A percentile compares a stretch with the other conserved stretches of the same genome.
These are phyloP conservation scores for Chromobotia macracanthus DNA, from an alignment of 2,797 vertebrate species.

Conservation along the genomic window DNA sequence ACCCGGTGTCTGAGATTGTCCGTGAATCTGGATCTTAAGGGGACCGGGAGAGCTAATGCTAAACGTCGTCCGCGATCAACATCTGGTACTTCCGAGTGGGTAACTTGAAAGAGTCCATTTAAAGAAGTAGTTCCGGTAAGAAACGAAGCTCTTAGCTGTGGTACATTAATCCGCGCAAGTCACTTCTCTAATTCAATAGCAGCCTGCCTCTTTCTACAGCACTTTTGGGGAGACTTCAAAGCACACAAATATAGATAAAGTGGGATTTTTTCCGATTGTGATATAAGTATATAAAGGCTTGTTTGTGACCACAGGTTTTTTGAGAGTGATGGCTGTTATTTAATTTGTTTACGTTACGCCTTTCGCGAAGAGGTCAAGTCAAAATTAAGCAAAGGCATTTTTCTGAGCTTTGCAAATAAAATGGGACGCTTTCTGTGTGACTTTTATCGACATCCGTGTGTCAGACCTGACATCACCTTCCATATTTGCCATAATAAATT, in stretches of 20 bases:
- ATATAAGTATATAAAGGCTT: background rate
- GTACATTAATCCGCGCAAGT: slow-evolving; percentile 80
- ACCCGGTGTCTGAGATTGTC: background rate
- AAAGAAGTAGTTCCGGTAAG: slow-evolving; percentile 90
- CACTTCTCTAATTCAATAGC: slow-evolving; percentile 59
- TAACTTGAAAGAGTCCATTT: slow-evolving; percentile 85
- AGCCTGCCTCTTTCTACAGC: background rate
- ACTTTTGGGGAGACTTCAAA: background rate
- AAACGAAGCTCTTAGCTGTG: slow-evolving; percentile 79
- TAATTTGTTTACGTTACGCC: background rate
- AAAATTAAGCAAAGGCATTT: slow-evolving; percentile 1
- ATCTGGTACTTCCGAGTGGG: slow-evolving; percentile 50
- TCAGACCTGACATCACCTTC: background rate
- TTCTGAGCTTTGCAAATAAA: slow-evolving; percentile 8
- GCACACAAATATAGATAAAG: background rate
- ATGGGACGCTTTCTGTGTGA: background rate
- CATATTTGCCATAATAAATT: background rate
- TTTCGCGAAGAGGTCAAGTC: background rate
- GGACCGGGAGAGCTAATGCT: background rate
- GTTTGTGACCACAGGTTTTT: background rate
- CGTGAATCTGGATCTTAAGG: background rate
- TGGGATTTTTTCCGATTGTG: background rate
- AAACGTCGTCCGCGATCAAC: slow-evolving; percentile 34
- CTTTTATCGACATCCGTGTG: background rate
- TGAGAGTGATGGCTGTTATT: background rate